Evolutionary conservation across 2,888 invertebrate genomes (phyloP).

Genomic region (Germaria angustata): DNA sequence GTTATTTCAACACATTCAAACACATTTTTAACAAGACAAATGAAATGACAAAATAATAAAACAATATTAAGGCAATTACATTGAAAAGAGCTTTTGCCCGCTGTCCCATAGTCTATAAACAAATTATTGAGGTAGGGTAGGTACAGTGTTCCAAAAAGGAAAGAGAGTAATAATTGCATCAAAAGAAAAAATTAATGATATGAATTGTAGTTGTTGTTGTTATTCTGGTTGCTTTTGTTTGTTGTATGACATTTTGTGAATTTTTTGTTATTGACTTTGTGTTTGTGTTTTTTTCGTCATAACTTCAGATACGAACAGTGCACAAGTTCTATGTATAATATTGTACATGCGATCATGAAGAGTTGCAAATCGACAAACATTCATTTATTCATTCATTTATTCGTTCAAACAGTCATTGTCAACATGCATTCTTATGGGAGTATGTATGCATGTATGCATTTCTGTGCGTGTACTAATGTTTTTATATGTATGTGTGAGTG

Average conservation of each 20-base stretch:
- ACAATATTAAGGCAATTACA: slow-evolving; percentile 32
- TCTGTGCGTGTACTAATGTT: neutral
- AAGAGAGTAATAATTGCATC: neutral
- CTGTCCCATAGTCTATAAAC: slow-evolving; percentile 40
- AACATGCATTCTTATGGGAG: slow-evolving; percentile 51
- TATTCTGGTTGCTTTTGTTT: slow-evolving; percentile 32
- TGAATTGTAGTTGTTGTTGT: neutral
- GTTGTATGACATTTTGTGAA: slow-evolving; percentile 18
- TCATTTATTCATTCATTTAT: slow-evolving; percentile 34
- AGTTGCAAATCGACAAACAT: slow-evolving; percentile 29
- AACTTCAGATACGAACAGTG: slow-evolving; percentile 22
- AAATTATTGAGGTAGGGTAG: slow-evolving; percentile 62
- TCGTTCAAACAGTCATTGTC: slow-evolving; percentile 57
- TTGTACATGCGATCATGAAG: neutral
- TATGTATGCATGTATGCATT: neutral
- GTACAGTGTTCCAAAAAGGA: slow-evolving; percentile 57
- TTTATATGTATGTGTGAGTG: neutral
- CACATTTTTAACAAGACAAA: neutral
- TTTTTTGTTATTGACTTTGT: slow-evolving; percentile 20
- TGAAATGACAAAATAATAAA: neutral
- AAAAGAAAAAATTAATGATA: slow-evolving; percentile 10
- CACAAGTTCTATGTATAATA: slow-evolving; percentile 3
- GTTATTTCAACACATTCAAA: neutral
- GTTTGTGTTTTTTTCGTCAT: neutral
- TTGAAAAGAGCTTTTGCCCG: neutral